Evolutionary conservation across 2,113 vertebrate species (phyloP).

Genomic region (Gadus chalcogrammus): DNA sequence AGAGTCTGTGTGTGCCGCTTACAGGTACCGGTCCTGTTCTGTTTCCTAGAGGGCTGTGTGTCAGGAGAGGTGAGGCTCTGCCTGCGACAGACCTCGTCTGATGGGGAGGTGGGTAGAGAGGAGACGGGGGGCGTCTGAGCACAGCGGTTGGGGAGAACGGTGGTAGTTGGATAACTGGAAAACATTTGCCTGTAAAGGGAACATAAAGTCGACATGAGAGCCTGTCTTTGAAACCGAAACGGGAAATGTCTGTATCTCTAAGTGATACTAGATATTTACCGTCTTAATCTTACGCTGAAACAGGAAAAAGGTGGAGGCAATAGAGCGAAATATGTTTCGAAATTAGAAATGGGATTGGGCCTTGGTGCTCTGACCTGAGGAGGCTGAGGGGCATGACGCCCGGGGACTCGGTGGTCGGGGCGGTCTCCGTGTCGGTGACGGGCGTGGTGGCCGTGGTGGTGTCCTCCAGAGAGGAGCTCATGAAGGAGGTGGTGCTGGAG

Average conservation of each 20-base stretch:
- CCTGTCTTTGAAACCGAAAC: too few species aligned
- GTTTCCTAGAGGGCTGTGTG: conserved; percentile 82
- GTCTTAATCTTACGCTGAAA: too few species aligned
- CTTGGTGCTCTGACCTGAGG: conserved; percentile 76
- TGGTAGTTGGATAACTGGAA: conserved; percentile 96
- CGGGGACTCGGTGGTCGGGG: conserved; percentile 90
- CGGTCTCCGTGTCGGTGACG: conserved; percentile 94
- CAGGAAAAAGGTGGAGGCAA: too few species aligned
- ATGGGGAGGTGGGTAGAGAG: conserved; percentile 92
- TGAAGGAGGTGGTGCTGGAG: conserved; percentile 97
- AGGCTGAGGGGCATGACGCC: conserved; percentile 98
- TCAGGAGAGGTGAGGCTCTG: conserved; percentile 97
- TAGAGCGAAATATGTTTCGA: too few species aligned
- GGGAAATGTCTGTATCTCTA: too few species aligned
- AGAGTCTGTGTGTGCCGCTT: conserved; percentile 21
- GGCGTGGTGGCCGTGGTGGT: conserved; percentile 97
- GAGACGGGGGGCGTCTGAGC: conserved; percentile 95
- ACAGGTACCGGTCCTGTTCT: conserved; percentile 84
- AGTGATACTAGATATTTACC: too few species aligned
- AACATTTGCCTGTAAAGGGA: conserved; percentile 90
- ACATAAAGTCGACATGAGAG: not conserved
- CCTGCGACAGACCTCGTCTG: conserved; percentile 90
- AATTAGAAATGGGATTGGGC: too few species aligned
- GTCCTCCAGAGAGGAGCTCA: conserved; percentile 97
- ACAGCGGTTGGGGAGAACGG: conserved; percentile 84